phyloP scores from a whole-genome alignment of 1,140 invertebrate genomes.

The Drosophila paulistorum region DNA sequence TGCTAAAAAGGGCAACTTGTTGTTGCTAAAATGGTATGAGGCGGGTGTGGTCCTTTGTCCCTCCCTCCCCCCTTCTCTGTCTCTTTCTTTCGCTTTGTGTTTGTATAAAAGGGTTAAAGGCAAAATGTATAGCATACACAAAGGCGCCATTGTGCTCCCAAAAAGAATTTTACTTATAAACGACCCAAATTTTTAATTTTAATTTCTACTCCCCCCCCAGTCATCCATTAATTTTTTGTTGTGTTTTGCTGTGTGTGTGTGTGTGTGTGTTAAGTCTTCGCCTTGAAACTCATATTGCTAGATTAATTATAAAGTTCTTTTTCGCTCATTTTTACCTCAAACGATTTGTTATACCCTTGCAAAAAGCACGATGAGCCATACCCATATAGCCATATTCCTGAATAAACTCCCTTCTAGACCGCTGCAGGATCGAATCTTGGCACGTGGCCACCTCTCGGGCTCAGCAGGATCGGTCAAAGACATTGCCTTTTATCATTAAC shows the following conservation, averaged over 20 bases:
- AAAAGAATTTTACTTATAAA: slow-evolving; percentile 32
- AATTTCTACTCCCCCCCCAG: not conserved
- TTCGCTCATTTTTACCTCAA: slow-evolving; percentile 45
- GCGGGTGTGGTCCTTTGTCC: slow-evolving; percentile 55
- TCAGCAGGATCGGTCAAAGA: too few relatives aligned
- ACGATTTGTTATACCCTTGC: slow-evolving; percentile 14
- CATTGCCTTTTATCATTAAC: too few relatives aligned
- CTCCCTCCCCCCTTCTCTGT: slow-evolving; percentile 22
- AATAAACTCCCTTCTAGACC: too few relatives aligned
- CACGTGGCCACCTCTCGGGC: too few relatives aligned
- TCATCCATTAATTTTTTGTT: not conserved
- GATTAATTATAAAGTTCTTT: slow-evolving; percentile 72
- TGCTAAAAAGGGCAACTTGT: slow-evolving; percentile 78
- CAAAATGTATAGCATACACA: slow-evolving; percentile 79
- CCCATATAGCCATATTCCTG: too few relatives aligned
- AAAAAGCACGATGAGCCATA: too few relatives aligned
- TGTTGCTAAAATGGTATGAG: slow-evolving; percentile 58
- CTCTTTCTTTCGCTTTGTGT: slow-evolving; percentile 13
- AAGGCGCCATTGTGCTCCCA: slow-evolving; percentile 70
- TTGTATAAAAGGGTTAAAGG: slow-evolving; percentile 61
- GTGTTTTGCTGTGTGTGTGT: not conserved
- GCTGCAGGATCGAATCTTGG: too few relatives aligned
- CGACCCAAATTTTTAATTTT: slow-evolving; percentile 64
- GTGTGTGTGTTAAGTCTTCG: not conserved
- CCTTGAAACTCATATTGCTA: slow-evolving; percentile 32